Conservation (phyloP, 2,113 vertebrate species). For the Gallinago media region DNA sequence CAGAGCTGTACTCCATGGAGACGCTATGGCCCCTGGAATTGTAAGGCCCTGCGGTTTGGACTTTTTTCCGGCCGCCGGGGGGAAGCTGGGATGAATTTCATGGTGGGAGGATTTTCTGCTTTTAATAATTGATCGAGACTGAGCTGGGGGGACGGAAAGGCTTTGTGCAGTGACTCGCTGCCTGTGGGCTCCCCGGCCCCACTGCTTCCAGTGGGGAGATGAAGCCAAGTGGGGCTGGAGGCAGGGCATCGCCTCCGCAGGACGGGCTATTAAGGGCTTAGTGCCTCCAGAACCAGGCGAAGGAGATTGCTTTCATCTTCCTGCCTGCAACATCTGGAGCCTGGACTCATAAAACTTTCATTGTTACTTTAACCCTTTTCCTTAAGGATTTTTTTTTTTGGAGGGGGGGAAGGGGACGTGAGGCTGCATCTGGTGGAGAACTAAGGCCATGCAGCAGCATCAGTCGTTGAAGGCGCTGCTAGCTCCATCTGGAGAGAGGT, state of each 20-base stretch:
- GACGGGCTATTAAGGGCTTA: not conserved
- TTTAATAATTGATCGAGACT: not conserved
- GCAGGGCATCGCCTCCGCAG: not conserved
- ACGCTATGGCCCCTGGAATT: no score
- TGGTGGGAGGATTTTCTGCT: conserved; percentile 18
- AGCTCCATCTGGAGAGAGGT: not conserved
- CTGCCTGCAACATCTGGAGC: conserved; percentile 43
- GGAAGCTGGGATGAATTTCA: conserved; percentile 39
- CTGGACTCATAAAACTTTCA: conserved; percentile 21
- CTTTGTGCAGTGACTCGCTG: not conserved
- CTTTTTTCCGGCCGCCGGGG: not conserved
- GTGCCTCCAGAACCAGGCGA: not conserved
- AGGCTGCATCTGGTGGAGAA: not conserved
- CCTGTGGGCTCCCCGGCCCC: not conserved
- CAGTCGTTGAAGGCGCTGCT: fast-evolving
- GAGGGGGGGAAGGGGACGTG: not conserved
- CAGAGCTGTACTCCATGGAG: no score
- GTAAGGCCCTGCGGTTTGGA: no score
- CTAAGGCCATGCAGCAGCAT: fast-evolving
- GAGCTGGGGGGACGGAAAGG: not conserved
- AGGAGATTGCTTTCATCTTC: conserved; percentile 49
- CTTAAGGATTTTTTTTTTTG: not conserved
- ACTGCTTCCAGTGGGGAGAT: not conserved
- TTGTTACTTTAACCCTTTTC: conserved; percentile 21
- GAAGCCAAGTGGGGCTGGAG: not conserved